phyloP scores from a whole-genome alignment of 2,113 vertebrate genomes.

The Paradoxurus hermaphroditus region DNA sequence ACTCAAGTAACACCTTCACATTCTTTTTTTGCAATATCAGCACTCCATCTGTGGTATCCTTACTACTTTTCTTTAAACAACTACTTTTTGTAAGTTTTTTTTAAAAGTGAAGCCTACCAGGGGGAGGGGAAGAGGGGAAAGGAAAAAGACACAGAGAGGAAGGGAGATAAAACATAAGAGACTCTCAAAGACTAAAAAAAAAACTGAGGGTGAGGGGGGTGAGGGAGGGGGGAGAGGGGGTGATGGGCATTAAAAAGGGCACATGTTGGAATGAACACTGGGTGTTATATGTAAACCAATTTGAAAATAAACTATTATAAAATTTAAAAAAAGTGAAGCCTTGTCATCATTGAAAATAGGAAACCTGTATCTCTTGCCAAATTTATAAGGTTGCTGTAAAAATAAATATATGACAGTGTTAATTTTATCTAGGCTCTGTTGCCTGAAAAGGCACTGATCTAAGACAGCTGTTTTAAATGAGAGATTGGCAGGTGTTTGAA shows the following conservation, averaged over 20 bases:
- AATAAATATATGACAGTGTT: background rate
- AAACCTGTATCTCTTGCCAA: background rate
- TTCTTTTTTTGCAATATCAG: background rate
- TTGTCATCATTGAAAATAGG: background rate
- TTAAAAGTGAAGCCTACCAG: too few species aligned
- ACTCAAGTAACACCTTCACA: background rate
- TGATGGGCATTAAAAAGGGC: too few species aligned
- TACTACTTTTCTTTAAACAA: background rate
- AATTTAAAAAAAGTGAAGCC: constrained; percentile 6
- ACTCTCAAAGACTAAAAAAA: too few species aligned
- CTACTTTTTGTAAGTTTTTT: background rate
- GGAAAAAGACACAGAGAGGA: too few species aligned
- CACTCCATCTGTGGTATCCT: background rate
- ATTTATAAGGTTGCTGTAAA: constrained; percentile 16
- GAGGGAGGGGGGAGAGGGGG: too few species aligned
- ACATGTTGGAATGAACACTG: too few species aligned
- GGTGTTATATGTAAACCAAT: too few species aligned
- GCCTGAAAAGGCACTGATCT: background rate
- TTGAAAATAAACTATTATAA: too few species aligned
- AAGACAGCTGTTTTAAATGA: background rate
- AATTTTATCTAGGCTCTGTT: background rate
- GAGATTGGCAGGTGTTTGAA: background rate
- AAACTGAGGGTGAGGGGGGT: too few species aligned
- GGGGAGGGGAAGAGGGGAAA: too few species aligned
- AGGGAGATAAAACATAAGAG: too few species aligned